These are phyloP conservation scores for Gallinago media DNA, from an alignment of 2,113 vertebrate species.

Conservation along the genomic window DNA sequence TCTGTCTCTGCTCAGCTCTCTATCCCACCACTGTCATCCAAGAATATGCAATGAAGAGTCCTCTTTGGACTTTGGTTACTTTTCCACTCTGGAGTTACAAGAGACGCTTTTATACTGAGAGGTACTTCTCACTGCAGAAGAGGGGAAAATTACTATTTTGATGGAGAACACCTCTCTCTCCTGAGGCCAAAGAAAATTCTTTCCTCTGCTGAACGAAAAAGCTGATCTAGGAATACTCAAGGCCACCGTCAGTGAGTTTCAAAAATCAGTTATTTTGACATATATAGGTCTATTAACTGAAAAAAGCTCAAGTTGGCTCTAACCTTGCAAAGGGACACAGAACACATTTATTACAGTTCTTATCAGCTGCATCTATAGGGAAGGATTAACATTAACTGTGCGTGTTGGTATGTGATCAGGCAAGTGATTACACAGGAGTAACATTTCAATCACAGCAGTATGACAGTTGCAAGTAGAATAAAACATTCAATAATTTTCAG, in stretches of 20 bases:
- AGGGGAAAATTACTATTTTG: not conserved
- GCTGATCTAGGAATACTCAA: not conserved
- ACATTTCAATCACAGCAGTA: not conserved
- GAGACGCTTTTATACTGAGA: not conserved
- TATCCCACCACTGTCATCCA: not conserved
- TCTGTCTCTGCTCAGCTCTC: not conserved
- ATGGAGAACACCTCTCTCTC: not conserved
- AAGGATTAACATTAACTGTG: not conserved
- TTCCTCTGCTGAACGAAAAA: not conserved
- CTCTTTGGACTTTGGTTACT: not conserved
- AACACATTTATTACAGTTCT: not conserved
- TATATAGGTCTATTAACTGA: not conserved
- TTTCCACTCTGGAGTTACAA: not conserved
- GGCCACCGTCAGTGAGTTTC: not conserved
- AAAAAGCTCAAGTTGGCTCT: not conserved
- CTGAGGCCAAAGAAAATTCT: not conserved
- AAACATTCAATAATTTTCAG: not conserved
- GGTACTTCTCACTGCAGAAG: not conserved
- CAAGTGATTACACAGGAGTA: not conserved
- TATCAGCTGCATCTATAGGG: not conserved
- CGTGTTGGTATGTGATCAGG: fast-evolving
- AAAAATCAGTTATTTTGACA: not conserved
- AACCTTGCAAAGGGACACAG: not conserved
- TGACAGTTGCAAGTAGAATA: not conserved
- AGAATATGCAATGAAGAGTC: not conserved